These are phyloP conservation scores for Emydocephalus ijimae DNA, from an alignment of 2,113 vertebrate genomes.

Conservation along the genomic window DNA sequence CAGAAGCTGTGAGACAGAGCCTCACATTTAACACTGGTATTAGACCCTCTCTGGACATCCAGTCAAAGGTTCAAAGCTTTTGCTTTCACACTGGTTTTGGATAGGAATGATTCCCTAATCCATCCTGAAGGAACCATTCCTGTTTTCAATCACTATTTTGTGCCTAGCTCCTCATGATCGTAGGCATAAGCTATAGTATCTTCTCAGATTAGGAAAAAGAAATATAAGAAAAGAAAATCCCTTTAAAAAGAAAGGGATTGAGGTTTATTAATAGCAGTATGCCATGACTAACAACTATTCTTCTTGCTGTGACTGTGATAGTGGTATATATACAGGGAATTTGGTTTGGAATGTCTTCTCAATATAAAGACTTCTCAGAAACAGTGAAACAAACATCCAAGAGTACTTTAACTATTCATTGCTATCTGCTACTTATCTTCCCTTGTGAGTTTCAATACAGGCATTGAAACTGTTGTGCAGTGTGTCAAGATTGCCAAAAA, in stretches of 20 bases:
- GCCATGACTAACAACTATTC: not conserved
- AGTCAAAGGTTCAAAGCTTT: not conserved
- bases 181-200: conserved; percentile 22
- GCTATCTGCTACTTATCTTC: conserved; percentile 4
- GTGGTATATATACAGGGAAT: not conserved
- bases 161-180: conserved; percentile 14
- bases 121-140: conserved; percentile 4
- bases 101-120: not conserved
- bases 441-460: not conserved
- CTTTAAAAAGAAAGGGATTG: conserved; percentile 28
- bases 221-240: too few relatives aligned
- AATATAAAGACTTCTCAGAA: conserved; percentile 8
- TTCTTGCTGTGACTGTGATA: not conserved
- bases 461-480: not conserved
- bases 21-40: not conserved
- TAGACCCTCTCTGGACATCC: not conserved
- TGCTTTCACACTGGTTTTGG: conserved; percentile 9
- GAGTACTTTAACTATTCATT: not conserved
- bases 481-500: not conserved
- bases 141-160: conserved; percentile 28
- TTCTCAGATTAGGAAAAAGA: conserved; percentile 41
- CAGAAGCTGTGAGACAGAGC: not conserved
- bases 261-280: not conserved
- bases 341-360: conserved; percentile 10
- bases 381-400: not conserved